Evolutionary conservation across 2,888 invertebrate species (phyloP).

Genomic region (Leucophenga maculata): DNA sequence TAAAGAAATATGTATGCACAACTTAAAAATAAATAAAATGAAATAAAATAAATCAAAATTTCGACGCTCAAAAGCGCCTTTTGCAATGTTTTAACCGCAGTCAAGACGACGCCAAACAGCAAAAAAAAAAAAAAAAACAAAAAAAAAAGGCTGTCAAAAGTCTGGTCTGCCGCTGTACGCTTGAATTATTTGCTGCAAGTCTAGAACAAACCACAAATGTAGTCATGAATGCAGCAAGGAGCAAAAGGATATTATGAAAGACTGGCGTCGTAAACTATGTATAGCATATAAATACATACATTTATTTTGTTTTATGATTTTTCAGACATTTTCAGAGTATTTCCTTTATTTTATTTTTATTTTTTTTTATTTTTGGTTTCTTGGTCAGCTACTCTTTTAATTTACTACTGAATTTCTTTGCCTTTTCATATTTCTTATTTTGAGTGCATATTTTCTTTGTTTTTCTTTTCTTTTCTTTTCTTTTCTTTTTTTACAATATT

Average conservation of each 20-base stretch:
- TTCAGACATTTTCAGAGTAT: background rate
- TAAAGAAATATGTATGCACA: background rate
- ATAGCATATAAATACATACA: background rate
- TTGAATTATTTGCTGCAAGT: slow-evolving; percentile 36
- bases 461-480: background rate
- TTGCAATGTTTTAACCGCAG: slow-evolving; percentile 38
- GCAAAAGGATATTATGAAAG: background rate
- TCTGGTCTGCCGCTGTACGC: slow-evolving; percentile 26
- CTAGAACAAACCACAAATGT: background rate
- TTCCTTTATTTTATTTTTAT: too few relatives aligned
- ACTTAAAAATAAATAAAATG: background rate
- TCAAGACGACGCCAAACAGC: slow-evolving; percentile 41
- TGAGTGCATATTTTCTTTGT: background rate
- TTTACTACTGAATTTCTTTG: slow-evolving; percentile 4
- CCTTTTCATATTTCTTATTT: background rate
- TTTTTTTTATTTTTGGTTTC: background rate
- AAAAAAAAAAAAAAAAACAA: slow-evolving; percentile 19
- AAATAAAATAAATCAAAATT: background rate
- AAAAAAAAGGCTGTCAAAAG: slow-evolving; percentile 11
- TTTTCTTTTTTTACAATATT: background rate
- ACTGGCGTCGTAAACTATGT: too few relatives aligned
- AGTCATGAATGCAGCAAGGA: background rate
- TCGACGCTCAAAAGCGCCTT: background rate
- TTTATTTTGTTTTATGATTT: slow-evolving; percentile 15
- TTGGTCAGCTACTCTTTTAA: slow-evolving; percentile 15